Base-by-base conservation (phyloP, 2,888 invertebrate species). In the Sipha maydis region DNA sequence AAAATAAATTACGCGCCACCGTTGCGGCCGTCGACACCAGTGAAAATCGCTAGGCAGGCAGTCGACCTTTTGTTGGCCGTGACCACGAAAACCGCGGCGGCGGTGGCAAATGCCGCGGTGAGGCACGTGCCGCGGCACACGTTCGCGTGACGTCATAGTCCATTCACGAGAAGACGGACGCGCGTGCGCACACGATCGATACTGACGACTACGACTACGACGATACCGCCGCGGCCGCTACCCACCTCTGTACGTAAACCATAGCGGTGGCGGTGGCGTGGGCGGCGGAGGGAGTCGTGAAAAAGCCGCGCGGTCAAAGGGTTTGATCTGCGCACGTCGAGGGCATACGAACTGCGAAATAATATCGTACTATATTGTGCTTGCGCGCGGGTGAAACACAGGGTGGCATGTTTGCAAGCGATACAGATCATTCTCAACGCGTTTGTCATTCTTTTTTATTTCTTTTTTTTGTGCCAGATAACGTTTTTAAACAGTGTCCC, bases 51-150 rank as follows among this genome's bases (percentile, higher is more conserved):
- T 71, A 71, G 71, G 19, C 79, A 41, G 56, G 61, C 89, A 31
- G 83, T 83, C 89, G 79, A 83, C 89, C 89, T 76, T n/a, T 76
- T 79, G 84, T 38, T 48, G 76, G 48, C 85, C 88, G 34, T 85
- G 85, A 69, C 85, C 89, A 56, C 78, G 88, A 67, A 80, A 83
- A 71, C 56, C 71, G 31, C 73, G 41, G 78, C 79, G n/a, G 31
- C 71, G 56, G 34, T 9, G 71, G 31, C 75, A 80, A 79, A 80
- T 61, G 86, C 86, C 85, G 67, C 8, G 28, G n/a, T 48, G n/a
- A 31, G 80, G 86, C 86, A 73, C 86, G 73, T 56, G 79, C 85
- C 82, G 73, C 75, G 76, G 84, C 69, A 71, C 73, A 38, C 73
- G 73, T 61, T 38, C 61, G 56, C 31, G 78, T 85, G 85, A 85